phyloP scores from a whole-genome alignment of 2,888 invertebrate species.

The Thalpophila matura region DNA sequence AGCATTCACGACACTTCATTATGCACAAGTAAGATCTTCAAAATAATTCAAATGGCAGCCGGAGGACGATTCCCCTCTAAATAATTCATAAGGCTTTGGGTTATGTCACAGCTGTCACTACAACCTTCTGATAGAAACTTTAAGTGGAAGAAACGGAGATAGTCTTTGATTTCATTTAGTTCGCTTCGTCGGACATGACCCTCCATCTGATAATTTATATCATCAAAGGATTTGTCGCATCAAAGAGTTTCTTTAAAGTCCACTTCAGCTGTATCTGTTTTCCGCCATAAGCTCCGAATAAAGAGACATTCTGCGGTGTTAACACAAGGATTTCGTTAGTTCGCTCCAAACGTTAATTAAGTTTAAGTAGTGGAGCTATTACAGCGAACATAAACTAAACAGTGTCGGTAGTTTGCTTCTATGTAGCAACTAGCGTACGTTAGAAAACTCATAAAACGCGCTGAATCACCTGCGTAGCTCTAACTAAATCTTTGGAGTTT shows the following conservation, averaged over 20 bases:
- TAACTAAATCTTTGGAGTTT: constrained; percentile 46
- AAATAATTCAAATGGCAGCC: constrained; percentile 86
- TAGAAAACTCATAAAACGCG: constrained; percentile 65
- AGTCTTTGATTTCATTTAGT: constrained; percentile 79
- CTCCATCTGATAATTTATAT: constrained; percentile 70
- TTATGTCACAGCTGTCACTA: constrained; percentile 79
- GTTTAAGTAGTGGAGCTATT: constrained; percentile 63
- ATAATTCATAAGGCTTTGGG: constrained; percentile 84
- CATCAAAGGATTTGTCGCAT: constrained; percentile 68
- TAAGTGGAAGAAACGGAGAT: constrained; percentile 66
- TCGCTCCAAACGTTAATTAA: constrained; percentile 63
- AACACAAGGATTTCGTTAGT: constrained; percentile 42
- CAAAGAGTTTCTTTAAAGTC: constrained; percentile 56
- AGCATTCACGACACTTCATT: constrained; percentile 77
- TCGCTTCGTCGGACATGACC: constrained; percentile 66
- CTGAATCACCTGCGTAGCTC: constrained; percentile 66
- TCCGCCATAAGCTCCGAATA: constrained; percentile 23
- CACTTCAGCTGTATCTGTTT: constrained; percentile 31
- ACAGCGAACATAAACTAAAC: constrained; percentile 66
- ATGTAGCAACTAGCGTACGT: constrained; percentile 60
- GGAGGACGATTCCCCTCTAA: constrained; percentile 79
- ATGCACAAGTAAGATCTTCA: constrained; percentile 80
- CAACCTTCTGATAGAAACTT: constrained; percentile 62
- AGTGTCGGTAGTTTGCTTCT: constrained; percentile 65
- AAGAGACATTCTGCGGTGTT: constrained; percentile 28